These are phyloP conservation scores for Ptychodera flava DNA, from an alignment of 35 echinoderm and acorn worm genomes.

Conservation along the genomic window DNA sequence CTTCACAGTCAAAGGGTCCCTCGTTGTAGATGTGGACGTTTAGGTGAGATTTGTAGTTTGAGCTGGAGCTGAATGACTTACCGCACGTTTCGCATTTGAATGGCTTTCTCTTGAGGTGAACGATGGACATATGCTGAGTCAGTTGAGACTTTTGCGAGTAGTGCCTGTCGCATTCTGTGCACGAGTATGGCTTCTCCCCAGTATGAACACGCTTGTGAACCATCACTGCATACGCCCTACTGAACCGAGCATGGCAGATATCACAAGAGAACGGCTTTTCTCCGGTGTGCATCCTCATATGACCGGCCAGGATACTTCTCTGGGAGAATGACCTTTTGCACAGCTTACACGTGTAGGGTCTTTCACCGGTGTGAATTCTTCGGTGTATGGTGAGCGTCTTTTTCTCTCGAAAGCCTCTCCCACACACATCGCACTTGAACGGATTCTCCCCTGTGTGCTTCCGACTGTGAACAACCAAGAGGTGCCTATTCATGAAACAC, in stretches of 20 bases:
- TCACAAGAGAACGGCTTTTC: slow-evolving; percentile 24
- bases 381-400: slow-evolving; percentile 24
- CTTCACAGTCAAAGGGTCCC: not conserved
- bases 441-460: slow-evolving; percentile 42
- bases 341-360: slow-evolving; percentile 26
- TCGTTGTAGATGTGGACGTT: no score
- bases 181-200: slow-evolving; percentile 17
- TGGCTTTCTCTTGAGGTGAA: no score
- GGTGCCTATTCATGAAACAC: slow-evolving; percentile 16
- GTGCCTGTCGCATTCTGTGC: slow-evolving; percentile 21
- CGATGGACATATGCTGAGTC: no score
- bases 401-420: slow-evolving; percentile 19
- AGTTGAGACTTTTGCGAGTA: slow-evolving; percentile 16
- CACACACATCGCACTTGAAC: no score
- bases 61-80: no score
- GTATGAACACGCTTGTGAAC: slow-evolving; percentile 21
- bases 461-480: slow-evolving; percentile 16
- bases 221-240: slow-evolving; percentile 3
- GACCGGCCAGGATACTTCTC: not conserved
- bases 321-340: slow-evolving; percentile 16
- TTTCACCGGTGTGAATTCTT: slow-evolving; percentile 18
- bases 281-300: slow-evolving; percentile 21
- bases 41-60: no score
- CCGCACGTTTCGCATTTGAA: no score
- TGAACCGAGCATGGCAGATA: slow-evolving; percentile 11